Conservation (phyloP, 2,888 invertebrate species). For the Dendrolimus houi region DNA sequence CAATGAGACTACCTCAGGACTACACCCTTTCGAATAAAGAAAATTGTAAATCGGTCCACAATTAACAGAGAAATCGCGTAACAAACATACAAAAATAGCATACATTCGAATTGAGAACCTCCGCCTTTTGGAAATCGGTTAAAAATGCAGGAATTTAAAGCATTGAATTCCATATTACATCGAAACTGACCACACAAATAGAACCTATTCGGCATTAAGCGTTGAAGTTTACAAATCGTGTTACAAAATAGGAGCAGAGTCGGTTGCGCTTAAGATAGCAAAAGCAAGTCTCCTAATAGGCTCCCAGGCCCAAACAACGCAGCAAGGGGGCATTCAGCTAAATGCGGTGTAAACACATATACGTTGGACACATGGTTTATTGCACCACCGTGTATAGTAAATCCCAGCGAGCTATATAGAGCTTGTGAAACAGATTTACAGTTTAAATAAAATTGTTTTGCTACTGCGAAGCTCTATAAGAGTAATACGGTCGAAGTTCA, state of each 20-base stretch:
- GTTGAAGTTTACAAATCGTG: not conserved
- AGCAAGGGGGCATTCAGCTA: not conserved
- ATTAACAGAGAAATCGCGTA: too few relatives aligned
- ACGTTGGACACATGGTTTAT: not conserved
- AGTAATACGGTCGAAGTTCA: conserved; percentile 21
- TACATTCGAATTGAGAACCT: not conserved
- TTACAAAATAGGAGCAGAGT: not conserved
- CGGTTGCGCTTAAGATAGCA: not conserved
- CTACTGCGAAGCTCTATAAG: not conserved
- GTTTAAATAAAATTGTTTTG: conserved; percentile 1
- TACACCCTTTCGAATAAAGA: too few relatives aligned
- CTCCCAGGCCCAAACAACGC: not conserved
- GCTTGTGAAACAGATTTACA: not conserved
- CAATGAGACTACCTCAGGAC: too few relatives aligned
- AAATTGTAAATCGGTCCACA: too few relatives aligned
- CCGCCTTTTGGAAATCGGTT: too few relatives aligned
- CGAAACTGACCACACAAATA: not conserved
- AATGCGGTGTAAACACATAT: not conserved
- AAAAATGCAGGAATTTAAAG: not conserved
- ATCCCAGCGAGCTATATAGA: not conserved
- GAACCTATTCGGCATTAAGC: not conserved
- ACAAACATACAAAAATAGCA: not conserved
- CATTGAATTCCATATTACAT: not conserved
- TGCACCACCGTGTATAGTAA: not conserved
- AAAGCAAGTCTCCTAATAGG: not conserved